Evolutionary conservation across 2,113 vertebrate genomes (phyloP).

Genomic region (Phrynocephalus versicolor): DNA sequence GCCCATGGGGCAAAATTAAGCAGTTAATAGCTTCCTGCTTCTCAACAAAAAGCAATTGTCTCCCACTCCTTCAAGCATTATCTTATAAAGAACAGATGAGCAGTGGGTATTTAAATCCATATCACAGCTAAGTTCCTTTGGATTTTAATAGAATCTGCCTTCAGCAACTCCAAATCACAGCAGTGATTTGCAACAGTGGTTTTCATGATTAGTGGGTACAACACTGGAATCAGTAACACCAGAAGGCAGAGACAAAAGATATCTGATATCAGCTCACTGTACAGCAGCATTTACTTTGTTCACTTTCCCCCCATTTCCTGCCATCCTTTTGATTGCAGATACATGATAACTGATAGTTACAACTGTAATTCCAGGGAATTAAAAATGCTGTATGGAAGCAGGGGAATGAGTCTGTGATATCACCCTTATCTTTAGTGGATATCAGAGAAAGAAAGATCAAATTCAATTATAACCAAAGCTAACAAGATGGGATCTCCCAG

Average conservation of each 20-base stretch:
- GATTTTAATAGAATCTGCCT: background rate
- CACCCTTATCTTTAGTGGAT: background rate
- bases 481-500: background rate
- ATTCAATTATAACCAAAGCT: background rate
- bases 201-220: background rate
- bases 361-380: background rate
- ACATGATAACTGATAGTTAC: background rate
- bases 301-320: too few species aligned
- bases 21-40: constrained; percentile 35
- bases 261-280: background rate
- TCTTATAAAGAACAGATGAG: constrained; percentile 38
- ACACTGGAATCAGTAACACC: background rate
- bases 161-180: constrained; percentile 3
- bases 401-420: background rate
- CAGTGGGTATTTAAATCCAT: constrained; percentile 7
- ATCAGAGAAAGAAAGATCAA: background rate
- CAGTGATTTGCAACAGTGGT: background rate
- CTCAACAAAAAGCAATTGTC: constrained; percentile 33
- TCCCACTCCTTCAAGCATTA: background rate
- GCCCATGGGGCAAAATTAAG: constrained; percentile 7
- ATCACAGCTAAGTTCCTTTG: constrained; percentile 1
- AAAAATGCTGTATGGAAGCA: background rate
- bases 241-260: too few species aligned
- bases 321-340: background rate
- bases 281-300: background rate